Conservation (phyloP, 2,888 invertebrate species). For the Rapana venosa region DNA sequence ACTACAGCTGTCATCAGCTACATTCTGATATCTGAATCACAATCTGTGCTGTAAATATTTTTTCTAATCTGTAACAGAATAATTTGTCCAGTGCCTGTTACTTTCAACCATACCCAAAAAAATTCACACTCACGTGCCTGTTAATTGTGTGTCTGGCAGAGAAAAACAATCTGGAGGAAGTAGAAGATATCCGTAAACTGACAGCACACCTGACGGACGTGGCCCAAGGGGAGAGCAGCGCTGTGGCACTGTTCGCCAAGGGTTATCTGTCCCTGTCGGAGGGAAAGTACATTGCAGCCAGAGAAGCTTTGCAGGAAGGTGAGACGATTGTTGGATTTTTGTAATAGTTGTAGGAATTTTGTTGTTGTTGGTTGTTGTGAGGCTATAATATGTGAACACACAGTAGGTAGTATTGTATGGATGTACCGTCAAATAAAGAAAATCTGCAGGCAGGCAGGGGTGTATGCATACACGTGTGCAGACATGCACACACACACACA, state of each 20-base stretch:
- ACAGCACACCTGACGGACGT: slow-evolving; percentile 23
- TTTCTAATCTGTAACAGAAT: no score
- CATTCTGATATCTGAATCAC: no score
- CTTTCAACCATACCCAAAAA: background rate
- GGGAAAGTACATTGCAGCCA: slow-evolving; percentile 58
- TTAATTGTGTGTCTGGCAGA: background rate
- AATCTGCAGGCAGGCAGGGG: no score
- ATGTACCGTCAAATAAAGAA: background rate
- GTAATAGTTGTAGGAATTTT: background rate
- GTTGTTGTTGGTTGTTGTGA: slow-evolving; percentile 4
- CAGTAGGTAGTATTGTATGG: background rate
- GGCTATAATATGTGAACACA: background rate
- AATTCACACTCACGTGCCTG: background rate
- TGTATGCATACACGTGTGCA: no score
- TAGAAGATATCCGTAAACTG: slow-evolving; percentile 30
- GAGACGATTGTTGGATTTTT: slow-evolving; percentile 29
- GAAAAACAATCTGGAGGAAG: background rate
- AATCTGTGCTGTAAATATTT: no score
- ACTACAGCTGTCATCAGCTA: no score
- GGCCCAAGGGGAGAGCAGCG: slow-evolving; percentile 32
- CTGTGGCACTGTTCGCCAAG: slow-evolving; percentile 48
- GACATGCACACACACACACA: no score
- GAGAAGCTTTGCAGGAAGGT: slow-evolving; percentile 56
- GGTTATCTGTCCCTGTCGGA: slow-evolving; percentile 57
- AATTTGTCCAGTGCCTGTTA: no score